A percentile compares a stretch with the other conserved stretches of the same genome.
Conservation (phyloP, 2,797 vertebrate genomes). For the Tadarida brasiliensis region DNA sequence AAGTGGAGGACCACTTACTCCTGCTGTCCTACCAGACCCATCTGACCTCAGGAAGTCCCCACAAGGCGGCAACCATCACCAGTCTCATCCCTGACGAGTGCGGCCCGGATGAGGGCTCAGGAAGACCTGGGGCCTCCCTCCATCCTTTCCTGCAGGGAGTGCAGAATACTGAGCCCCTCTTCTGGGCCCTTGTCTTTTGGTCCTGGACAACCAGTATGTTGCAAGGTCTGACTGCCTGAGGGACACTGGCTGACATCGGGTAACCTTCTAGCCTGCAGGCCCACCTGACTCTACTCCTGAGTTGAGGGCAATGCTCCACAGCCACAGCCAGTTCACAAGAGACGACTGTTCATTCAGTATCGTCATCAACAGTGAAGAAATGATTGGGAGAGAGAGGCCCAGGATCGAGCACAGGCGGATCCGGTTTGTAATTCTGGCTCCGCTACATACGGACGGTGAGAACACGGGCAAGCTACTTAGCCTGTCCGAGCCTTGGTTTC, state of each 20-base stretch:
- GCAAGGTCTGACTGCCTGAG: neutral
- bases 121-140: neutral
- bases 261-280: neutral
- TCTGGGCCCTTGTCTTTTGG: neutral
- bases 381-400: neutral
- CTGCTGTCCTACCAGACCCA: neutral
- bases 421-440: constrained; percentile 30
- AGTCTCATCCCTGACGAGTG: neutral
- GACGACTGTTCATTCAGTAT: neutral
- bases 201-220: neutral
- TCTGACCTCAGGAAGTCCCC: neutral
- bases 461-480: neutral
- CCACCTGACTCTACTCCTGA: neutral
- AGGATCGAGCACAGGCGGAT: neutral
- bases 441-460: neutral
- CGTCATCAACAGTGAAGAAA: neutral
- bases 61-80: neutral
- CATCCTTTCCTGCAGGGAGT: neutral
- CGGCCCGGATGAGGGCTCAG: neutral
- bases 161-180: neutral
- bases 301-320: neutral
- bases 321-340: neutral
- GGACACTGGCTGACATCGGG: neutral
- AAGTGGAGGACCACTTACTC: neutral
- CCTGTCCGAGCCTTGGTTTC: neutral